Percentiles rank a stretch among this genome's conserved stretches.
Evolutionary conservation across 1,140 invertebrate genomes (phyloP).

Genomic region (Rhizoglyphus robini): DNA sequence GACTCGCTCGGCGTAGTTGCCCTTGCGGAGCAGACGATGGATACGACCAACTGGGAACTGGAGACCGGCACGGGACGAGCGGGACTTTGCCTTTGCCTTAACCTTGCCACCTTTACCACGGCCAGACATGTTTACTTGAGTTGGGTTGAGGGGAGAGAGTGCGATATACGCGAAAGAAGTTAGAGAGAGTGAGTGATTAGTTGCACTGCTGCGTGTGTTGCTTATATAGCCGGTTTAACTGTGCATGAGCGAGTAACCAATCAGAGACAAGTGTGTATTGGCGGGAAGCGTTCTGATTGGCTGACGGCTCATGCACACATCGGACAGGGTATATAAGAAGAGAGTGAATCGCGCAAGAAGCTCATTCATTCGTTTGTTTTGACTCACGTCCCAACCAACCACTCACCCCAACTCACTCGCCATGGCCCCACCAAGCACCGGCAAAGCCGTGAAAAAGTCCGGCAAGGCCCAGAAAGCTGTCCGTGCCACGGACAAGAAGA

Average conservation of each 20-base stretch:
- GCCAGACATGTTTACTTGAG: no score
- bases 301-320: conserved; percentile 41
- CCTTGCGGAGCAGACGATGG: no score
- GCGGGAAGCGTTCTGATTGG: conserved; percentile 44
- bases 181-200: conserved; percentile 68
- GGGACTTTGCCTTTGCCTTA: no score
- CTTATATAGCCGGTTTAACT: conserved; percentile 51
- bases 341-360: not conserved
- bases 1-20: no score
- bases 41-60: no score
- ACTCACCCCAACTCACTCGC: conserved; percentile 25
- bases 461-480: no score
- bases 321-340: conserved; percentile 30
- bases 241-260: no score
- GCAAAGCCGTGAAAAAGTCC: no score
- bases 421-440: no score
- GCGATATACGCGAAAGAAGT: conserved; percentile 63
- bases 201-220: conserved; percentile 49
- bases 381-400: no score
- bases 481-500: conserved; percentile 33
- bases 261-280: conserved; percentile 42
- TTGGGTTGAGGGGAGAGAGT: conserved; percentile 64
- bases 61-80: no score
- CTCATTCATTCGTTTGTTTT: not conserved
- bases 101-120: no score